Conservation (phyloP, 2,113 vertebrate species). For the Ceyx margarethae region DNA sequence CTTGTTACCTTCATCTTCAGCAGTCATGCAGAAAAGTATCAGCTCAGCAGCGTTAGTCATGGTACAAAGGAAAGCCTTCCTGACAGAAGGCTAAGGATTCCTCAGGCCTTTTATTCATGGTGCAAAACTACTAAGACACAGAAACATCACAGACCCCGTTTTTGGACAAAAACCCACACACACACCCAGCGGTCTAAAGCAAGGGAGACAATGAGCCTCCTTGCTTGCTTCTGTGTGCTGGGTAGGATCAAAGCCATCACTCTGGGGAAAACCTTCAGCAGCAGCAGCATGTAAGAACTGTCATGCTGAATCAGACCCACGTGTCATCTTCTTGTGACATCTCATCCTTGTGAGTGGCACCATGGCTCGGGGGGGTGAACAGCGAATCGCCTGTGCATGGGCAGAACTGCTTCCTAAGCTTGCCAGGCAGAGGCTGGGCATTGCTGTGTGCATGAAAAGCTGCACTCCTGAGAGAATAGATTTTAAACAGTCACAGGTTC, state of each 20-base stretch:
- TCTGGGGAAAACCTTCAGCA: background rate
- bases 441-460: background rate
- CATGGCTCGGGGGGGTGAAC: background rate
- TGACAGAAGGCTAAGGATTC: constrained; percentile 34
- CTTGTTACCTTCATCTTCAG: background rate
- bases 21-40: constrained; percentile 9
- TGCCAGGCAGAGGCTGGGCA: background rate
- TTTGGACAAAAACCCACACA: background rate
- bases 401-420: background rate
- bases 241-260: constrained; percentile 44
- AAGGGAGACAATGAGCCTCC: no score
- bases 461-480: background rate
- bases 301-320: constrained; percentile 10
- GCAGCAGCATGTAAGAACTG: background rate
- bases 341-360: background rate
- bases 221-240: background rate
- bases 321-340: background rate
- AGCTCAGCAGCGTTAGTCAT: background rate
- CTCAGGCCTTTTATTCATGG: constrained; percentile 40
- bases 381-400: background rate
- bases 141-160: constrained; percentile 48
- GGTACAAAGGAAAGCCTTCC: constrained; percentile 35
- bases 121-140: background rate
- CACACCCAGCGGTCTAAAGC: no score
- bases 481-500: background rate